These are phyloP conservation scores for Siphamia tubifer DNA, from an alignment of 2,113 vertebrate genomes.

Conservation along the genomic window DNA sequence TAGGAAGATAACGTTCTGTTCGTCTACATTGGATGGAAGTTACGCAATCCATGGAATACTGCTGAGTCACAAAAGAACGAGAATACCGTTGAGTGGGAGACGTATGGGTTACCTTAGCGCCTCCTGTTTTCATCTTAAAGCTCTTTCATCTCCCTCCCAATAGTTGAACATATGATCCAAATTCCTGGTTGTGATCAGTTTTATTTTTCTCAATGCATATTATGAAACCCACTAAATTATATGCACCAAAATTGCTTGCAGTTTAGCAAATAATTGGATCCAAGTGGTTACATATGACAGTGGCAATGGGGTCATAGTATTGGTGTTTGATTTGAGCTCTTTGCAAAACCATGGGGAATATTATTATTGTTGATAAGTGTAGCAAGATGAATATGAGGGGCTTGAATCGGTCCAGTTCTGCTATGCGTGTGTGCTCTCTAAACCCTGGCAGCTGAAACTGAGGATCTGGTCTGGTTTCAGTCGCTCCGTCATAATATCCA, in stretches of 20 bases:
- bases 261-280: constrained; percentile 61
- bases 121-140: constrained; percentile 51
- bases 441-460: constrained; percentile 46
- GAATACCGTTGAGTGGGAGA: constrained; percentile 31
- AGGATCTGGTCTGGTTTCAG: constrained; percentile 74
- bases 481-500: constrained; percentile 77
- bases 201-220: constrained; percentile 24
- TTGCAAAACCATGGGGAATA: constrained; percentile 35
- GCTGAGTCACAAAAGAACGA: neutral
- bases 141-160: constrained; percentile 55
- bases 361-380: constrained; percentile 53
- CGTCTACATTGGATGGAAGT: neutral
- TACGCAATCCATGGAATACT: constrained; percentile 1
- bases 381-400: constrained; percentile 46
- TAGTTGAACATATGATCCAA: constrained; percentile 52
- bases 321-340: constrained; percentile 27
- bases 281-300: constrained; percentile 66
- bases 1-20: constrained; percentile 14
- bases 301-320: constrained; percentile 46
- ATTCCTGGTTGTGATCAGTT: constrained; percentile 57
- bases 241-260: constrained; percentile 57
- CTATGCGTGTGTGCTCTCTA: constrained; percentile 15
- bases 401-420: constrained; percentile 40
- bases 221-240: constrained; percentile 49
- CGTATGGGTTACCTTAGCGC: constrained; percentile 49